Percentiles rank a stretch among this genome's conserved stretches.
Conservation (phyloP, 2,113 vertebrate genomes). For the Scartelaos histophorus region DNA sequence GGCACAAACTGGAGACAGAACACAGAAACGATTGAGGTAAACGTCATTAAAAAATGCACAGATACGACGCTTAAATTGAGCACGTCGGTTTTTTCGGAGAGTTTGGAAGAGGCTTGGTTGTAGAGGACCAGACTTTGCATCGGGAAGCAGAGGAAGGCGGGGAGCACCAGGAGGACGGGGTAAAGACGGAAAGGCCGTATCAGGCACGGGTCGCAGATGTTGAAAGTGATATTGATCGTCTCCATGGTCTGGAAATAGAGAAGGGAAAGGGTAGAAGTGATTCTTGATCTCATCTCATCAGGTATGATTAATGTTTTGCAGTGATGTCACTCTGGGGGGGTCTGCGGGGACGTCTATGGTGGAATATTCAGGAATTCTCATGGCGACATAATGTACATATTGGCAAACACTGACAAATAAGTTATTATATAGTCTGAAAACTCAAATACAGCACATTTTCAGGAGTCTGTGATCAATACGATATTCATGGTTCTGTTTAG, state of each 20-base stretch:
- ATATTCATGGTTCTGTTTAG: no score
- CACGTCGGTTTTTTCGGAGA: slow-evolving; percentile 6
- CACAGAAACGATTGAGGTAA: neutral
- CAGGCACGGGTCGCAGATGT: neutral
- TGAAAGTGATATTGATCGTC: neutral
- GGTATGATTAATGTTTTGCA: no score
- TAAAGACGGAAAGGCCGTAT: neutral
- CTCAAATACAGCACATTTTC: no score
- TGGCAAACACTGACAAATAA: no score
- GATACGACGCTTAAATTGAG: neutral
- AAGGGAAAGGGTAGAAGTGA: neutral
- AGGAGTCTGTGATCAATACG: no score
- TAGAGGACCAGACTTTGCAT: neutral
- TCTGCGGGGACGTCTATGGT: no score
- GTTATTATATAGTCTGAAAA: no score
- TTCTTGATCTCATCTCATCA: no score
- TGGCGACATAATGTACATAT: no score
- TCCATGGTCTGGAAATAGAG: neutral
- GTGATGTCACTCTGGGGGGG: no score
- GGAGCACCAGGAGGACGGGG: neutral
- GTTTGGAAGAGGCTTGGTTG: neutral
- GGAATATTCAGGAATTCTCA: no score
- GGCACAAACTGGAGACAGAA: neutral
- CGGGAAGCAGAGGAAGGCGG: neutral
- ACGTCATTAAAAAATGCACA: neutral